Evolutionary conservation across 2,797 vertebrate genomes (phyloP).

Genomic region (Ambastaia sidthimunki): DNA sequence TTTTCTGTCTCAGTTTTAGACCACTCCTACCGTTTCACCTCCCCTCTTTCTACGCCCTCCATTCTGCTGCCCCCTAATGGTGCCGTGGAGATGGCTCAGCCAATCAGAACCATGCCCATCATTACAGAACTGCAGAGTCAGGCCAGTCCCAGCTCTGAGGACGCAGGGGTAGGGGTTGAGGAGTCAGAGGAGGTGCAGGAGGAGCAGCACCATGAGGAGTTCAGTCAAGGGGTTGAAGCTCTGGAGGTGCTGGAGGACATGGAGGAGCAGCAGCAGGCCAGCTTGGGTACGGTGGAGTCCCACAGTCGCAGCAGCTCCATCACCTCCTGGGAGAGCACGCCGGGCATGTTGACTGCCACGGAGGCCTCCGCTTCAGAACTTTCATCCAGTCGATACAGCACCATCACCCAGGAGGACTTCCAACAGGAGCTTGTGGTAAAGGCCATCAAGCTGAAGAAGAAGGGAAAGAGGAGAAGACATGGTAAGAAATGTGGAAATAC

Average conservation of each 20-base stretch:
- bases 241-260: conserved; percentile 59
- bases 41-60: conserved; percentile 71
- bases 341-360: conserved; percentile 67
- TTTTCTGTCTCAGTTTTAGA: conserved; percentile 65
- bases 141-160: conserved; percentile 52
- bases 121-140: conserved; percentile 66
- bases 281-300: conserved; percentile 71
- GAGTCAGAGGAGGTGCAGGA: conserved; percentile 64
- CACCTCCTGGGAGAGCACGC: conserved; percentile 85
- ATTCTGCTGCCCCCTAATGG: conserved; percentile 71
- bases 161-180: conserved; percentile 32
- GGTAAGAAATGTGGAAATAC: too few species aligned
- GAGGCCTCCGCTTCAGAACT: conserved; percentile 69
- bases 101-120: conserved; percentile 77
- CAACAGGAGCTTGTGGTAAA: conserved; percentile 92
- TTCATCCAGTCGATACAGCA: conserved; percentile 82
- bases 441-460: conserved; percentile 90
- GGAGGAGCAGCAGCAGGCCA: conserved; percentile 56
- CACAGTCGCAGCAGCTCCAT: conserved; percentile 88
- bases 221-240: conserved; percentile 54
- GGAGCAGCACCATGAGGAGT: conserved; percentile 34
- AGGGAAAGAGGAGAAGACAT: conserved; percentile 78
- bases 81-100: conserved; percentile 76
- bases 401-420: conserved; percentile 86
- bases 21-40: conserved; percentile 67